Conservation (phyloP, 2,888 invertebrate species). For the Cosmorhoe ocellata region DNA sequence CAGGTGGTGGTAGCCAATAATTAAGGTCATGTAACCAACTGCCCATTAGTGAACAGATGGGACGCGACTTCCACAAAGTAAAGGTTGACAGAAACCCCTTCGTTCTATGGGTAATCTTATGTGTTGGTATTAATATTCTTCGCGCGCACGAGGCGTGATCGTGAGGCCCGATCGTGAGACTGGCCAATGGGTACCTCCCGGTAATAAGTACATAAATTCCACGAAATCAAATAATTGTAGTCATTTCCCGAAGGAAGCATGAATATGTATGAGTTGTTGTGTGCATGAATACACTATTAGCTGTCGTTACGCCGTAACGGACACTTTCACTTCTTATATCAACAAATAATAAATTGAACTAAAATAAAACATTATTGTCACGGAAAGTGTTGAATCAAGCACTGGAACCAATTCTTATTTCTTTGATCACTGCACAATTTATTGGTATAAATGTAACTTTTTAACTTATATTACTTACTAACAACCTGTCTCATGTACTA, state of each 20-base stretch:
- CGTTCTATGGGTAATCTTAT: slow-evolving; percentile 16
- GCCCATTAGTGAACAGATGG: too few relatives aligned
- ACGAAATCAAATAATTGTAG: slow-evolving; percentile 27
- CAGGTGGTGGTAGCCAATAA: too few relatives aligned
- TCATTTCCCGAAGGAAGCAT: slow-evolving; percentile 40
- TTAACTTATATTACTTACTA: too few relatives aligned
- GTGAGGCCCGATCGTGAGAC: slow-evolving; percentile 22
- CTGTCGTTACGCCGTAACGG: slow-evolving; percentile 15
- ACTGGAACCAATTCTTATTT: slow-evolving; percentile 10
- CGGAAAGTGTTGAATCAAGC: slow-evolving; percentile 15
- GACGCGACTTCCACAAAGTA: slow-evolving; percentile 8
- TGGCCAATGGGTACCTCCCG: slow-evolving; percentile 9
- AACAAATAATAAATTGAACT: slow-evolving; percentile 30
- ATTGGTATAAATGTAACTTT: too few relatives aligned
- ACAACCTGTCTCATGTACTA: too few relatives aligned
- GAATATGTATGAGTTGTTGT: slow-evolving; percentile 35
- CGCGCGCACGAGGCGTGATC: slow-evolving; percentile 24
- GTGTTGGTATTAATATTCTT: slow-evolving; percentile 17
- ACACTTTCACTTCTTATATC: slow-evolving; percentile 33
- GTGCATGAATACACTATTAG: slow-evolving; percentile 25
- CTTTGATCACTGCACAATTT: too few relatives aligned
- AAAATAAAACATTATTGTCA: slow-evolving; percentile 27
- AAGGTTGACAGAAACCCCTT: slow-evolving; percentile 5
- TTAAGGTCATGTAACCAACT: too few relatives aligned
- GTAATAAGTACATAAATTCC: slow-evolving; percentile 23